These are phyloP conservation scores for Hemitrygon akajei DNA, from an alignment of 2,797 vertebrate genomes.

Conservation along the genomic window DNA sequence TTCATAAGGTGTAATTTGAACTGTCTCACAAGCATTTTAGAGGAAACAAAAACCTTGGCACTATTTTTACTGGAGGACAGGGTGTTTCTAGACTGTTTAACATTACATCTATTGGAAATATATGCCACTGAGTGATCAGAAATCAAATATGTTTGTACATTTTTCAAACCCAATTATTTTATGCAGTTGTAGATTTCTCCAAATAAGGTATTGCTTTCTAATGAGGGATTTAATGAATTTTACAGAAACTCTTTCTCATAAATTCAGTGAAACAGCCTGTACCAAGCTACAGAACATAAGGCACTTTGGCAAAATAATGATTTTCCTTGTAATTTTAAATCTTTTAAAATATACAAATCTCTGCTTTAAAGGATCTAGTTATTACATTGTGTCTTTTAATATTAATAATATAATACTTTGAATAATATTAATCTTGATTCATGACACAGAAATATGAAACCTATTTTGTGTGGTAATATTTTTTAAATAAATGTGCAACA, in stretches of 20 bases:
- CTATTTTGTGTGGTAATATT: not conserved
- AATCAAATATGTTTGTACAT: not conserved
- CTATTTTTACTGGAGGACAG: not conserved
- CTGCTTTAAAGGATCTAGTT: not conserved
- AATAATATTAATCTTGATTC: not conserved
- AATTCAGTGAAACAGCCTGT: not conserved
- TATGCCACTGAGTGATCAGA: not conserved
- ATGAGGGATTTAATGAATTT: not conserved
- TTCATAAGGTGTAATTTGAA: not conserved
- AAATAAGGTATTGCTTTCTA: not conserved
- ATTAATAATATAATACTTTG: not conserved
- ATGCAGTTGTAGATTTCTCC: not conserved
- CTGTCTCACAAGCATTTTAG: not conserved
- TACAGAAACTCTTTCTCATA: not conserved
- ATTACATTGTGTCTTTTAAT: not conserved
- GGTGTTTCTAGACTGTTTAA: conserved; percentile 18
- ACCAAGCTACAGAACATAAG: not conserved
- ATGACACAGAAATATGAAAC: not conserved
- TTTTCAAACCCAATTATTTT: not conserved
- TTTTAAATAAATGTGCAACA: not conserved
- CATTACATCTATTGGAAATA: not conserved
- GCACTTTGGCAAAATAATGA: not conserved
- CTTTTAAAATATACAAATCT: not conserved
- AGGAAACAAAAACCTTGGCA: conserved; percentile 8
- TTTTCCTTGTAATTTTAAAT: not conserved